A percentile compares a stretch with the other conserved stretches of the same genome.
Evolutionary conservation across 2,888 invertebrate genomes (phyloP).

Genomic region (Notodromas monacha): DNA sequence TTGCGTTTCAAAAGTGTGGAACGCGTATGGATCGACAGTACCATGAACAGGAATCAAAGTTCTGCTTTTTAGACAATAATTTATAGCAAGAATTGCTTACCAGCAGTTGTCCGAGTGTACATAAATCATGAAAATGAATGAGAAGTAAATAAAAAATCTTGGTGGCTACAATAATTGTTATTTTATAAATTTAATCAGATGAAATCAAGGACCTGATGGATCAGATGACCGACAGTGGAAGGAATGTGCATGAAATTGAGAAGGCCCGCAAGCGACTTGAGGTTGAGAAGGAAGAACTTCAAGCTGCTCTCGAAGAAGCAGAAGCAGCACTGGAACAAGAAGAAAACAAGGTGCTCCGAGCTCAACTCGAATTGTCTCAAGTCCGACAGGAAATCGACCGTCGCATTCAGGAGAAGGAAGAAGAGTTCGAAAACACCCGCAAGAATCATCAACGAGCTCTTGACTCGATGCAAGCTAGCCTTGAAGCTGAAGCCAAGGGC

Average conservation of each 20-base stretch:
- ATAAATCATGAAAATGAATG: no score
- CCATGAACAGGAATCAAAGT: no score
- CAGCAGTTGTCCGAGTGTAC: no score
- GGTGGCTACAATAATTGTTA: no score
- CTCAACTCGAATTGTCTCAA: constrained; percentile 88
- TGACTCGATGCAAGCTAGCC: constrained; percentile 97
- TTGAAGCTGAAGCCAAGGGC: constrained; percentile 97
- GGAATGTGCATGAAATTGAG: constrained; percentile 96
- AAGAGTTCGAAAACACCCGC: constrained; percentile 97
- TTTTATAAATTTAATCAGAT: no score
- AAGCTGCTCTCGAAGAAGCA: constrained; percentile 93
- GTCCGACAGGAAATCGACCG: constrained; percentile 98
- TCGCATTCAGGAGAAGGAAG: constrained; percentile 97
- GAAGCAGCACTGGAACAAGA: constrained; percentile 97
- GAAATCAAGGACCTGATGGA: constrained; percentile 98
- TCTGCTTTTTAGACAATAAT: no score
- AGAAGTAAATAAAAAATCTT: no score
- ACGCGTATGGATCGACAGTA: no score
- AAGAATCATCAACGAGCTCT: constrained; percentile 98
- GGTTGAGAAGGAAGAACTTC: constrained; percentile 96
- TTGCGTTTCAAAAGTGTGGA: no score
- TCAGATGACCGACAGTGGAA: constrained; percentile 97
- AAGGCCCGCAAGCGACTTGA: constrained; percentile 94
- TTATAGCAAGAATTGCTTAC: no score
- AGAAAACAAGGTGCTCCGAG: constrained; percentile 80